Evolutionary conservation across 2,888 invertebrate genomes (phyloP), one percentile per base, ranked within the genome.

Genomic region (Scaptodrosophila latifasciaeformis): DNA sequence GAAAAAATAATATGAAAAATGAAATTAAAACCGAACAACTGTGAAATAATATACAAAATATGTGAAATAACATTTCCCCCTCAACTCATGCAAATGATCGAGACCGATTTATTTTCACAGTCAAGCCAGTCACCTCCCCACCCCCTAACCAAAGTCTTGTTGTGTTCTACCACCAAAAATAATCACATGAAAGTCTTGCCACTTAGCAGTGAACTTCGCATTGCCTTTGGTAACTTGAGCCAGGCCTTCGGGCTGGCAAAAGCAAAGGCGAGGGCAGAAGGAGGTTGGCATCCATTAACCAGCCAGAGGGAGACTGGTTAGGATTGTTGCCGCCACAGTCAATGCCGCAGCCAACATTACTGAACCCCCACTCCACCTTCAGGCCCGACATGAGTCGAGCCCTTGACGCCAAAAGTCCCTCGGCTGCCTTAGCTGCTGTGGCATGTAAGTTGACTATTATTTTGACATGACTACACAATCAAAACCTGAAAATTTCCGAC

Each of bases 381-480:
- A n/a, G n/a, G n/a, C n/a, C n/a, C n/a, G n/a, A n/a, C n/a, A n/a
- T n/a, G n/a, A n/a, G n/a, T n/a, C n/a, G n/a, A n/a, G n/a, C n/a
- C n/a, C n/a, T n/a, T n/a, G n/a, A n/a, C n/a, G n/a, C n/a, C n/a
- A n/a, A n/a, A n/a, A n/a, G n/a, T n/a, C n/a, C n/a, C n/a, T n/a
- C n/a, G n/a, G 43, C 54, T 54, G 55, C 67, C 50, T 60, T 59
- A 62, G 58, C 70, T 67, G 54, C 70, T 80, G 77, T 66, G 81
- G 81, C 78, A 80, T 80, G 81, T 82, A 79, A 82, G 77, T 77
- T 82, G 81, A 82, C 83, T 82, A 79, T 82, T 80, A 80, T 83
- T 77, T 75, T 81, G 84, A 82, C 74, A 79, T 81, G 78, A 75
- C 80, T 74, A 78, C 74, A 79, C 76, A 83, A 84, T 81, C 79